A percentile compares a stretch with the other conserved stretches of the same genome.
These are phyloP conservation scores for Lonchura striata DNA, from an alignment of 2,113 vertebrate genomes.

Conservation along the genomic window DNA sequence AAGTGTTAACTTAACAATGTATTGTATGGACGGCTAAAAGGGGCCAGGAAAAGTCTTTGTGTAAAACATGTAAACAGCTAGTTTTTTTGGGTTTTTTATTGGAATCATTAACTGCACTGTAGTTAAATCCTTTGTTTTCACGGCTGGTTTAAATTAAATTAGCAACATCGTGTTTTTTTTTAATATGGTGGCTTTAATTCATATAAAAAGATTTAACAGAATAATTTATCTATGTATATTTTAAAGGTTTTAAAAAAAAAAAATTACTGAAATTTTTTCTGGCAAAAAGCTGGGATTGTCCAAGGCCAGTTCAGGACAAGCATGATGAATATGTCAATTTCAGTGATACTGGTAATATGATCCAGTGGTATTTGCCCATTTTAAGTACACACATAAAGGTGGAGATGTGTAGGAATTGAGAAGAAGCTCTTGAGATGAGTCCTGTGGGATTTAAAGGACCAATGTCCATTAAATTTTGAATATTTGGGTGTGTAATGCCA, in stretches of 20 bases:
- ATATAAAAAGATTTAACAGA: not conserved
- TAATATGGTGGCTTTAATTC: not conserved
- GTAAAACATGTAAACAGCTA: conserved; percentile 38
- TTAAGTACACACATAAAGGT: not conserved
- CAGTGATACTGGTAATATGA: not conserved
- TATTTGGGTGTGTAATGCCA: not conserved
- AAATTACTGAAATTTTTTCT: not conserved
- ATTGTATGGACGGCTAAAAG: conserved; percentile 54
- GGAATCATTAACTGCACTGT: conserved; percentile 69
- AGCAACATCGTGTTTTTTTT: not conserved
- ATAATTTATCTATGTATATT: not conserved
- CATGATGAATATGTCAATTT: not conserved
- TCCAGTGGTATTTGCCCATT: not conserved
- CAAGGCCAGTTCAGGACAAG: not conserved
- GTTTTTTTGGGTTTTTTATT: not conserved
- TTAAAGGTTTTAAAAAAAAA: not conserved
- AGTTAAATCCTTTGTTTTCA: conserved; percentile 24
- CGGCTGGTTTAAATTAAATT: conserved; percentile 19
- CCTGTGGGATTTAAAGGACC: not conserved
- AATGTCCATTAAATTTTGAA: not conserved
- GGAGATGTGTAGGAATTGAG: not conserved
- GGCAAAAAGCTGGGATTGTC: not conserved
- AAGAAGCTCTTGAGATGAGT: not conserved
- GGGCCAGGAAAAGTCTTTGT: conserved; percentile 35
- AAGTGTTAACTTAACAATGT: conserved; percentile 76